These are phyloP conservation scores for Rhadina sibilatrix DNA, from an alignment of 2,113 vertebrate genomes.

Conservation along the genomic window DNA sequence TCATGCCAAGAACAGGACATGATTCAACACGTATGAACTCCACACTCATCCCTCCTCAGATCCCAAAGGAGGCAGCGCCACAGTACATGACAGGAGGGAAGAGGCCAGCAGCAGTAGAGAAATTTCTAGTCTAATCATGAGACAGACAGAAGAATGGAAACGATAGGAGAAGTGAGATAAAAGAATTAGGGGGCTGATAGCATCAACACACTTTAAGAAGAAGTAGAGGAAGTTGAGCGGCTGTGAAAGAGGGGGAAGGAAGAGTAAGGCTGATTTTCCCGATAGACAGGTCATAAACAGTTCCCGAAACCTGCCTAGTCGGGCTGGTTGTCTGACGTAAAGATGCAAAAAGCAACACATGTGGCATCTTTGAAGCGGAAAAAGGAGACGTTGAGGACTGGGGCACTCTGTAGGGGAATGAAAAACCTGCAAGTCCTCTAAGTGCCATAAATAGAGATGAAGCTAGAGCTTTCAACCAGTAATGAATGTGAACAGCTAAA, in stretches of 20 bases:
- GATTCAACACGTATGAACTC: background rate
- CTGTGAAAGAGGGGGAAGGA: conserved; percentile 16
- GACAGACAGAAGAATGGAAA: conserved; percentile 29
- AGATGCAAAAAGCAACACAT: background rate
- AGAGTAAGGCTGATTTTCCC: conserved; percentile 44
- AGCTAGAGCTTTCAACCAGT: background rate
- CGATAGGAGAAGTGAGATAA: conserved; percentile 13
- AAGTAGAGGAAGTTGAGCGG: background rate
- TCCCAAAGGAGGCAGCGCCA: conserved; percentile 36
- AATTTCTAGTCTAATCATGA: background rate
- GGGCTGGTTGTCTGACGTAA: background rate
- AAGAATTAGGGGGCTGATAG: background rate
- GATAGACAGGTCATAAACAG: conserved; percentile 37
- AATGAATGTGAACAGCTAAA: background rate
- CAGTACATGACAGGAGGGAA: background rate
- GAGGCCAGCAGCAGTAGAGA: background rate
- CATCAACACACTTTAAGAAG: conserved; percentile 26
- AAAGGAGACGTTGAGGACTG: background rate
- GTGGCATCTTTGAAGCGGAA: background rate
- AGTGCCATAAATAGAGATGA: background rate
- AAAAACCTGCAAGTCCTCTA: background rate
- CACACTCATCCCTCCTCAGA: conserved; percentile 23
- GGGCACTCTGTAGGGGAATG: background rate
- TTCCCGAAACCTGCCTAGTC: background rate
- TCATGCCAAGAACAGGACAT: conserved; percentile 12